Evolutionary conservation across 2,797 vertebrate genomes (phyloP).

Genomic region (Triplophysa yarkandensis): DNA sequence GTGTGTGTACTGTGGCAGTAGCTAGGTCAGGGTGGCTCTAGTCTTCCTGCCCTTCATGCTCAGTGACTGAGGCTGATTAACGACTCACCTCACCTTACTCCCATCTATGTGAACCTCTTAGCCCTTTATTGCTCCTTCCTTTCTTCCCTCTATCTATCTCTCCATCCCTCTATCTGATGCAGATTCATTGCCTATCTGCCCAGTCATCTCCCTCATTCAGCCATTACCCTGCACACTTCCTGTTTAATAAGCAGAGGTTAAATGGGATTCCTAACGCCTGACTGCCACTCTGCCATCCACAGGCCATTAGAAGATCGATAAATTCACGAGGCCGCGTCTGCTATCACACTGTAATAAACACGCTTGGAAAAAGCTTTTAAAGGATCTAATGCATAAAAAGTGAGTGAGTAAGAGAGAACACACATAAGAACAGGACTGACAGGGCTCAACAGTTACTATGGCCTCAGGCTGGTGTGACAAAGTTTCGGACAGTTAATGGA

Average conservation of each 20-base stretch:
- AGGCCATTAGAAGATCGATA: constrained; percentile 60
- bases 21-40: constrained; percentile 51
- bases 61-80: constrained; percentile 78
- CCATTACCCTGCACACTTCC: constrained; percentile 64
- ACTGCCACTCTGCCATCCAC: constrained; percentile 60
- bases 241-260: constrained; percentile 60
- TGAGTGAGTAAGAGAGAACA: neutral
- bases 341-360: constrained; percentile 39
- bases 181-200: constrained; percentile 38
- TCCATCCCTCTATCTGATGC: constrained; percentile 40
- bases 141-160: constrained; percentile 26
- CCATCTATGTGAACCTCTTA: constrained; percentile 72
- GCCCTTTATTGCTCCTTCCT: constrained; percentile 33
- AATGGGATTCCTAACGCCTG: constrained; percentile 65
- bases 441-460: neutral
- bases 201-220: constrained; percentile 38
- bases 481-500: neutral
- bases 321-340: constrained; percentile 52
- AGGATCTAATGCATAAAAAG: neutral
- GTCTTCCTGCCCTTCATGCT: constrained; percentile 77
- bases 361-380: constrained; percentile 24
- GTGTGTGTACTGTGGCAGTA: constrained; percentile 25
- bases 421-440: neutral
- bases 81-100: constrained; percentile 76
- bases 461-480: neutral